These are phyloP conservation scores for Ametastegia equiseti DNA, from an alignment of 2,888 invertebrate species.

Conservation along the genomic window DNA sequence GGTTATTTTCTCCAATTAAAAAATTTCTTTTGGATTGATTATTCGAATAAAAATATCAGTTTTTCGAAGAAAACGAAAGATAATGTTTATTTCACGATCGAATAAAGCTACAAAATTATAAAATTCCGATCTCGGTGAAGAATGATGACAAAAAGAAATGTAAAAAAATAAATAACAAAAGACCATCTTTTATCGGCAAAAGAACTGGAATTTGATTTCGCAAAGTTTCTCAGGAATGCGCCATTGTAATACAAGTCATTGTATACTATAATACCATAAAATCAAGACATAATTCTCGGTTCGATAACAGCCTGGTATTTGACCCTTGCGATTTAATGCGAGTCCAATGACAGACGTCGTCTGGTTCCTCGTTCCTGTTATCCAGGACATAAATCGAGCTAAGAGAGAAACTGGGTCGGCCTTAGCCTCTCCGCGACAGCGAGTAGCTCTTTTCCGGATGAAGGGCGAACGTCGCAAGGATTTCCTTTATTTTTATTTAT, in stretches of 20 bases:
- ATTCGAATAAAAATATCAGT: no score
- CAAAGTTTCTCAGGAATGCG: background rate
- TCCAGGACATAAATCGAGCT: conserved; percentile 23
- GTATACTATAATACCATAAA: background rate
- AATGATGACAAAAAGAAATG: no score
- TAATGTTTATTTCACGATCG: no score
- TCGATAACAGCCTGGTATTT: background rate
- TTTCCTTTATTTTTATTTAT: background rate
- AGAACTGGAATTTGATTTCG: no score
- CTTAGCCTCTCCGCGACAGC: background rate
- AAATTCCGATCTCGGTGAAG: no score
- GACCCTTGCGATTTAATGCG: conserved; percentile 26
- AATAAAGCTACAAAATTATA: no score
- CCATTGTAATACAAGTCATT: background rate
- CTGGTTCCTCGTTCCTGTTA: conserved; percentile 26
- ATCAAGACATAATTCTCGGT: background rate
- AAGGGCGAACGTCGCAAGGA: background rate
- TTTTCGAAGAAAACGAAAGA: no score
- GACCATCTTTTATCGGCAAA: no score
- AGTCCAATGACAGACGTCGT: conserved; percentile 26
- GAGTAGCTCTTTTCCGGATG: background rate
- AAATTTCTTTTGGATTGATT: no score
- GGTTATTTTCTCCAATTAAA: no score
- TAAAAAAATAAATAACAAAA: no score
- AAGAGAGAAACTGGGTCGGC: conserved; percentile 34